Evolutionary conservation across 2,113 vertebrate genomes (phyloP).

Genomic region (Paedocypris sp.): DNA sequence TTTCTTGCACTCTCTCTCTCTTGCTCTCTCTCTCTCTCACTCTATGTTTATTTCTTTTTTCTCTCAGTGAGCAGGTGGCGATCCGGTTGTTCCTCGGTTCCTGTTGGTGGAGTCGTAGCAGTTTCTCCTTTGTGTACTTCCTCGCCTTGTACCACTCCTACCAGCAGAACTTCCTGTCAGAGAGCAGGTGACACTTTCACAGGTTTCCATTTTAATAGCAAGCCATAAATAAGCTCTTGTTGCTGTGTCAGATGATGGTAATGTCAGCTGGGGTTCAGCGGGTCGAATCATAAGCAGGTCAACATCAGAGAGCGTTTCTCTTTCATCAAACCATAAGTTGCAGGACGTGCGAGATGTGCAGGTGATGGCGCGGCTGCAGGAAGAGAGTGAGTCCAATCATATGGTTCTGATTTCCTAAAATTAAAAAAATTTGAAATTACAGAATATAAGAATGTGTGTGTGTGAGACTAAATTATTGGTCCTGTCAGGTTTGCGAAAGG

Average conservation of each 20-base stretch:
- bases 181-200: conserved; percentile 66
- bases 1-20: background rate
- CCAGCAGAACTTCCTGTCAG: conserved; percentile 50
- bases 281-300: conserved; percentile 73
- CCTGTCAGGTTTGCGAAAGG: conserved; percentile 81
- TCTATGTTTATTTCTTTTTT: background rate
- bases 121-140: conserved; percentile 65
- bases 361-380: conserved; percentile 93
- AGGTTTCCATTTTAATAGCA: background rate
- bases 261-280: conserved; percentile 69
- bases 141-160: conserved; percentile 63
- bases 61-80: conserved; percentile 77
- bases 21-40: background rate
- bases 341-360: conserved; percentile 92
- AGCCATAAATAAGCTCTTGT: background rate
- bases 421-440: background rate
- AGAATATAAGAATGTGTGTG: background rate
- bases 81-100: conserved; percentile 71
- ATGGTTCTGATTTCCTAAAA: background rate
- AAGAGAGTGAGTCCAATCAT: conserved; percentile 75
- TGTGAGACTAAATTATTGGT: too few species aligned
- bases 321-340: conserved; percentile 83
- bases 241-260: background rate
- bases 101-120: conserved; percentile 69
- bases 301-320: conserved; percentile 73